Percentiles rank a stretch among this genome's conserved stretches.
Conservation (phyloP, 2,113 vertebrate genomes). For the Neogale vison region DNA sequence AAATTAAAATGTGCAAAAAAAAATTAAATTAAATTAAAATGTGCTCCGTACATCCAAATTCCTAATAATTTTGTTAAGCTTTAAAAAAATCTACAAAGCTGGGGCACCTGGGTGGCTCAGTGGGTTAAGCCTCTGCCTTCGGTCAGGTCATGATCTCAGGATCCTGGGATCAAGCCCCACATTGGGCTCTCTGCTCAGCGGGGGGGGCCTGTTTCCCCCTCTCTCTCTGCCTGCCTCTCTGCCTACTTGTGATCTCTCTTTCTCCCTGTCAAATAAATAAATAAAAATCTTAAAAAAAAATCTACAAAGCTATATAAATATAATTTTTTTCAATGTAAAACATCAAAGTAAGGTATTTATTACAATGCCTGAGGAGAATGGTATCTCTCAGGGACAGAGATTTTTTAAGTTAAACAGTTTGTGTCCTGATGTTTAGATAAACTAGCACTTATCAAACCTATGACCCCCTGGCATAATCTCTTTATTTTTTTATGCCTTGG, state of each 20-base stretch:
- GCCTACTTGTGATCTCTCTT: too few species aligned
- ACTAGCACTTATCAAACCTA: background rate
- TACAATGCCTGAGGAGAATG: background rate
- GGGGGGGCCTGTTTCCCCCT: too few species aligned
- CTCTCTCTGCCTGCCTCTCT: too few species aligned
- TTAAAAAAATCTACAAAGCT: background rate
- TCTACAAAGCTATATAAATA: background rate
- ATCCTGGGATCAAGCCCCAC: too few species aligned
- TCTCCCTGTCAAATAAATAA: too few species aligned
- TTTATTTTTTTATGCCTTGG: background rate
- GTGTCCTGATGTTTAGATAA: background rate
- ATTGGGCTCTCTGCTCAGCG: too few species aligned
- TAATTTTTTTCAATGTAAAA: background rate
- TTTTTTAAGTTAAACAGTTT: conserved; percentile 7
- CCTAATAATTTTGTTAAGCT: background rate
- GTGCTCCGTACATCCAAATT: background rate
- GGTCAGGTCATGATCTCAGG: too few species aligned
- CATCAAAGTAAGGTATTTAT: background rate
- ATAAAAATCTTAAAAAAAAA: background rate
- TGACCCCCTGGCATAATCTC: background rate
- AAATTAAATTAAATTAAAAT: conserved; percentile 5
- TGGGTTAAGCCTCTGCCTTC: too few species aligned
- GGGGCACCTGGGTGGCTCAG: too few species aligned
- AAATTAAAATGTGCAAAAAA: background rate
- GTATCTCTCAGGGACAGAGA: background rate